These are phyloP conservation scores for Theodoxus fluviatilis DNA, from an alignment of 2,888 invertebrate species.

Conservation along the genomic window DNA sequence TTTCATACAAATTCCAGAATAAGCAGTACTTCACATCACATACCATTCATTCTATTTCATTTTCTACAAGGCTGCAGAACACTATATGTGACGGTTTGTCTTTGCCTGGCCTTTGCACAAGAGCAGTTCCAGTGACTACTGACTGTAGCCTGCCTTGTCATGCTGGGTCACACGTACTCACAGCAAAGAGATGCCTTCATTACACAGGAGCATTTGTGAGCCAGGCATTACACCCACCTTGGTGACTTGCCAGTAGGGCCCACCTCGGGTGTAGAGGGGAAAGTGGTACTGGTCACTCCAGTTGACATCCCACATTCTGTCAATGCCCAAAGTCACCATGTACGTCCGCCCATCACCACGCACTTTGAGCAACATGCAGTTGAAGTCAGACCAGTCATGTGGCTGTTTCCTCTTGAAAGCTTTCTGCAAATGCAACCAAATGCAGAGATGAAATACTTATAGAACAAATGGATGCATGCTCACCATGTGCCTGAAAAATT, in stretches of 20 bases:
- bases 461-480: too few species aligned
- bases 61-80: too few species aligned
- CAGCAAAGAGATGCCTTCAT: too few species aligned
- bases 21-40: too few species aligned
- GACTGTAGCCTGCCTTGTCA: too few species aligned
- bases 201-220: too few species aligned
- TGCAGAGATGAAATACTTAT: conserved; percentile 19
- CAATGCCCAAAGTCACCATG: conserved; percentile 74
- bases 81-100: not conserved
- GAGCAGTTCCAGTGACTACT: too few species aligned
- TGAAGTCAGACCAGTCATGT: conserved; percentile 81
- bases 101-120: too few species aligned
- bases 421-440: conserved; percentile 70
- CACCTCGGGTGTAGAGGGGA: conserved; percentile 90
- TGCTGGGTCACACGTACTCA: too few species aligned
- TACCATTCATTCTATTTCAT: too few species aligned
- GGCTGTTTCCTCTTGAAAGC: conserved; percentile 79
- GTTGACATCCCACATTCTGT: conserved; percentile 76
- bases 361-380: conserved; percentile 78
- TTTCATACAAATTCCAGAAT: too few species aligned
- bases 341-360: conserved; percentile 95
- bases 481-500: too few species aligned
- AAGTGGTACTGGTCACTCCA: conserved; percentile 90
- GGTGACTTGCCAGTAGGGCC: conserved; percentile 96
- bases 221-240: conserved; percentile 75